These are phyloP conservation scores for Nestor notabilis DNA, from an alignment of 2,113 vertebrate genomes.

Conservation along the genomic window DNA sequence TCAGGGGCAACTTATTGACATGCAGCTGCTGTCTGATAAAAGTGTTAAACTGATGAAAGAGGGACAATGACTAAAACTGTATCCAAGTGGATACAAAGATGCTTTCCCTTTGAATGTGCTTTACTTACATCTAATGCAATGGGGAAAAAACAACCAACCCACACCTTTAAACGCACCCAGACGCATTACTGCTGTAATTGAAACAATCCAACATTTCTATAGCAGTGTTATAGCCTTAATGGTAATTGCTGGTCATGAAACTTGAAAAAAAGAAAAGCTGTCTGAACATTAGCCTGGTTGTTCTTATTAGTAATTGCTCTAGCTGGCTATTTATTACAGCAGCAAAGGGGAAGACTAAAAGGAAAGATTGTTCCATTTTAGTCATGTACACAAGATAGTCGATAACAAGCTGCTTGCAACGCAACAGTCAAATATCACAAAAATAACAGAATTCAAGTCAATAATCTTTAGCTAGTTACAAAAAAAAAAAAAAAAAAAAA, in stretches of 20 bases:
- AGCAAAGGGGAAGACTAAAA: background rate
- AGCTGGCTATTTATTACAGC: conserved; percentile 31
- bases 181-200: conserved; percentile 38
- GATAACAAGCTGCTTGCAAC: background rate
- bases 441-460: background rate
- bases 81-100: background rate
- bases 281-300: conserved; percentile 17
- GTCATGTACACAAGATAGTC: background rate
- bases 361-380: background rate
- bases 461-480: background rate
- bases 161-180: conserved; percentile 19
- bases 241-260: conserved; percentile 47
- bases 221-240: conserved; percentile 33
- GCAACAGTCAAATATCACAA: background rate
- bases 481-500: background rate
- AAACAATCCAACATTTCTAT: conserved; percentile 46
- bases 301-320: conserved; percentile 44
- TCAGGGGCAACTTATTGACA: background rate
- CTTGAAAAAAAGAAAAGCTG: conserved; percentile 21
- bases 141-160: rapidly evolving
- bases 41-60: background rate
- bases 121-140: conserved; percentile 10
- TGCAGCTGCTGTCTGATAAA: background rate
- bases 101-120: background rate
- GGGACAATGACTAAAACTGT: background rate